These are phyloP conservation scores for Siderastrea siderea DNA, from an alignment of 92 coral and sea anemone species.

Conservation along the genomic window DNA sequence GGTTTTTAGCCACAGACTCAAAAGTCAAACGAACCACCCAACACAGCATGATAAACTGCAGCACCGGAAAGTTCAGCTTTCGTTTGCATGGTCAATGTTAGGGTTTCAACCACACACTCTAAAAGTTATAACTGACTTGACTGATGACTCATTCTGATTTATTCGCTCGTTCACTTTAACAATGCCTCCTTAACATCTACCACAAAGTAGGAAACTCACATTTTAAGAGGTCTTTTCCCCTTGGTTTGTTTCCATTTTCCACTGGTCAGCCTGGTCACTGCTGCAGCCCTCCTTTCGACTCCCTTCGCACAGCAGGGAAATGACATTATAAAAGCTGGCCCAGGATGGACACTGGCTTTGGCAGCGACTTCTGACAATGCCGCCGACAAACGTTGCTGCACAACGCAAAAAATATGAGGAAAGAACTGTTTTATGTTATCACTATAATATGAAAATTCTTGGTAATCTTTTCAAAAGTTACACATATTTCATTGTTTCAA, in stretches of 20 bases:
- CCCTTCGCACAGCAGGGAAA: slow-evolving; percentile 82
- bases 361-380: slow-evolving; percentile 80
- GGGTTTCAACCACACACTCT: no score
- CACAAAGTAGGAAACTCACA: background rate
- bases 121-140: background rate
- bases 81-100: background rate
- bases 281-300: slow-evolving; percentile 34
- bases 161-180: background rate
- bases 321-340: slow-evolving; percentile 83
- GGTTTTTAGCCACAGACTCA: no score
- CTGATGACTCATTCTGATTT: background rate
- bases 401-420: background rate
- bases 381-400: slow-evolving; percentile 78
- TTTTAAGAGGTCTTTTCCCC: slow-evolving; percentile 23
- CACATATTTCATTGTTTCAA: no score
- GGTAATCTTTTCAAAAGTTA: no score
- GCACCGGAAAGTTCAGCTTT: background rate
- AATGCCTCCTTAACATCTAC: background rate
- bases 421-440: background rate
- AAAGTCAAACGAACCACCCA: no score
- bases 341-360: slow-evolving; percentile 67
- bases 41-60: background rate
- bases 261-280: slow-evolving; percentile 23
- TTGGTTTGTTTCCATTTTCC: slow-evolving; percentile 41
- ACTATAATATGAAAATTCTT: background rate